A percentile compares a stretch with the other conserved stretches of the same genome.
Evolutionary conservation across 2,797 vertebrate species (phyloP).

Genomic region (Ispidina lecontei): DNA sequence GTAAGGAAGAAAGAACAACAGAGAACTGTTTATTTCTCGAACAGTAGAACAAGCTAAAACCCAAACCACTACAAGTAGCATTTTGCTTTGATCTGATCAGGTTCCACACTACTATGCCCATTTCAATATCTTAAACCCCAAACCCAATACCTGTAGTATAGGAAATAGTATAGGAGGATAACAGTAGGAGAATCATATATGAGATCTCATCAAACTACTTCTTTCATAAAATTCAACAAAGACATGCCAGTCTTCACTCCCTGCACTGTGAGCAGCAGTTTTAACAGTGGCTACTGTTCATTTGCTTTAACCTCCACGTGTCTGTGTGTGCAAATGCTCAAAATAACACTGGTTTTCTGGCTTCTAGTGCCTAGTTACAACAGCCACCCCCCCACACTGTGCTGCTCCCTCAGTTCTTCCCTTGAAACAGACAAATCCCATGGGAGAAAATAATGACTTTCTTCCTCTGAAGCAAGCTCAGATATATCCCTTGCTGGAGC

Average conservation of each 20-base stretch:
- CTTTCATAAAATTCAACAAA: background rate
- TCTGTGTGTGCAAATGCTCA: background rate
- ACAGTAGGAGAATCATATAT: background rate
- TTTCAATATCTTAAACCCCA: background rate
- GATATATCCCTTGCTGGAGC: background rate
- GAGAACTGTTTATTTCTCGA: background rate
- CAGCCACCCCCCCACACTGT: background rate
- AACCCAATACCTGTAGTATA: background rate
- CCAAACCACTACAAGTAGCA: background rate
- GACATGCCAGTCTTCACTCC: background rate
- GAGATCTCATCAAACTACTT: no score
- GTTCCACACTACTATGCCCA: background rate
- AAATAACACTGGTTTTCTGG: background rate
- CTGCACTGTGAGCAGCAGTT: background rate
- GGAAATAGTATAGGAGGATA: no score
- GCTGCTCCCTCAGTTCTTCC: background rate
- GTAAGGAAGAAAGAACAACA: background rate
- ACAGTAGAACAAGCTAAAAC: background rate
- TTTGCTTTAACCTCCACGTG: background rate
- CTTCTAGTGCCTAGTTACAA: background rate
- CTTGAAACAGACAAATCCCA: background rate
- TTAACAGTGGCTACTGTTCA: background rate
- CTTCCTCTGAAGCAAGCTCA: background rate
- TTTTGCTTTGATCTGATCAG: background rate
- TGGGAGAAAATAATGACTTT: background rate